Percentiles rank a stretch among this genome's conserved stretches.
These are phyloP conservation scores for Acromyrmex echinatior DNA, from an alignment of 1,140 invertebrate genomes.

Conservation along the genomic window DNA sequence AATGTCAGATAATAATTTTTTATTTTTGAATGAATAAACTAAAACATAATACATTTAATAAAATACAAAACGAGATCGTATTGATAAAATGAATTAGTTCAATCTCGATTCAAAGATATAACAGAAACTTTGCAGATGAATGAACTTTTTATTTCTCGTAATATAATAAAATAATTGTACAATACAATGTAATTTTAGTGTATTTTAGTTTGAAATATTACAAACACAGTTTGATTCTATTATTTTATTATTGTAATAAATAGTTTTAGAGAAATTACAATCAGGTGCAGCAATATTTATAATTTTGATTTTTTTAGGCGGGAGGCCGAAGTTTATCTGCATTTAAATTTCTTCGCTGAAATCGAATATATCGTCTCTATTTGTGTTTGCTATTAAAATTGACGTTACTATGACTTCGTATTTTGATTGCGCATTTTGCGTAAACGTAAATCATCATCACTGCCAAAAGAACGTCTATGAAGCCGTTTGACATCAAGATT, in stretches of 20 bases:
- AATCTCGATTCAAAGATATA: too few species aligned
- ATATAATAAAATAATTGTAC: too few species aligned
- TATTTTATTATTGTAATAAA: conserved; percentile 16
- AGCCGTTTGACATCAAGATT: not conserved
- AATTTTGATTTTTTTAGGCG: too few species aligned
- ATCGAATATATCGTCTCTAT: not conserved
- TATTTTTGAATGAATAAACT: too few species aligned
- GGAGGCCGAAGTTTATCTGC: not conserved
- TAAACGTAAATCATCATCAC: not conserved
- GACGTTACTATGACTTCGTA: not conserved
- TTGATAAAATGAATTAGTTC: too few species aligned
- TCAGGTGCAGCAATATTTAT: not conserved
- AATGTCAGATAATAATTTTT: not conserved
- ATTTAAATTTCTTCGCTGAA: not conserved
- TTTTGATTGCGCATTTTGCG: not conserved
- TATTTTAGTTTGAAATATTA: not conserved
- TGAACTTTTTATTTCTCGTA: too few species aligned
- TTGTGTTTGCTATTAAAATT: not conserved
- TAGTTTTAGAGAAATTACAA: conserved; percentile 7
- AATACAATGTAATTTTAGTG: too few species aligned
- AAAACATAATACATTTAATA: too few species aligned
- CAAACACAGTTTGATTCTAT: not conserved
- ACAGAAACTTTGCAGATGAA: too few species aligned
- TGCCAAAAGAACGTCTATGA: not conserved
- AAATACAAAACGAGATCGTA: too few species aligned